Evolutionary conservation across 2,797 vertebrate genomes (phyloP).

Genomic region (Meriones psammophilus): DNA sequence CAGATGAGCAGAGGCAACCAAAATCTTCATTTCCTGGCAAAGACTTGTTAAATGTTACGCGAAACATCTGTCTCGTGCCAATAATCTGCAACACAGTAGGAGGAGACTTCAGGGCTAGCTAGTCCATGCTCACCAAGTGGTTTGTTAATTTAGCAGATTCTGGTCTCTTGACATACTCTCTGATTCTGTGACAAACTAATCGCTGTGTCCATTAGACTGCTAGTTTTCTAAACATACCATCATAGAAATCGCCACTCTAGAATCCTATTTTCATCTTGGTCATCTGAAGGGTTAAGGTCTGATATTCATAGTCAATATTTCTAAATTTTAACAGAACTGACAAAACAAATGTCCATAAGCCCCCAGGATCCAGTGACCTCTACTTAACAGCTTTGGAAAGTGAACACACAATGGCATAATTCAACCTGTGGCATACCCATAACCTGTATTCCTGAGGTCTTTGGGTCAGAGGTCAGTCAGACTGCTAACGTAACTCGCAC

Average conservation of each 20-base stretch:
- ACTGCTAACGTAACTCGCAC: conserved; percentile 28
- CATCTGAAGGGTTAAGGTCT: conserved; percentile 40
- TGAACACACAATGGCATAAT: conserved; percentile 5
- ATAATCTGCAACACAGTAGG: conserved; percentile 39
- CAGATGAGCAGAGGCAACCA: neutral
- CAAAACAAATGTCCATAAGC: conserved; percentile 66
- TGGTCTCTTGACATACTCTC: conserved; percentile 66
- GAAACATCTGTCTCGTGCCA: conserved; percentile 42
- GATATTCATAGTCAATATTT: conserved; percentile 54
- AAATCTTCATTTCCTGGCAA: conserved; percentile 53
- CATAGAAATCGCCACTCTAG: conserved; percentile 39
- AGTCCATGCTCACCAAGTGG: conserved; percentile 44
- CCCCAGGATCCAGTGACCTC: conserved; percentile 34
- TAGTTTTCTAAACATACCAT: conserved; percentile 57
- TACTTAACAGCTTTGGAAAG: neutral
- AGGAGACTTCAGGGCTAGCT: conserved; percentile 58
- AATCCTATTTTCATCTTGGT: neutral
- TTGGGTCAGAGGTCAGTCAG: conserved; percentile 18
- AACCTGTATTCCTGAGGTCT: conserved; percentile 45
- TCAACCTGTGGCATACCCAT: neutral
- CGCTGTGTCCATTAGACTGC: neutral
- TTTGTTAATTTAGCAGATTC: conserved; percentile 72
- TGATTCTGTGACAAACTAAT: conserved; percentile 61
- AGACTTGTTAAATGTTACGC: conserved; percentile 62
- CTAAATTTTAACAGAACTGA: conserved; percentile 66